These are phyloP conservation scores for Ascidia mentula DNA, from an alignment of 23 tunicate genomes.

Conservation along the genomic window DNA sequence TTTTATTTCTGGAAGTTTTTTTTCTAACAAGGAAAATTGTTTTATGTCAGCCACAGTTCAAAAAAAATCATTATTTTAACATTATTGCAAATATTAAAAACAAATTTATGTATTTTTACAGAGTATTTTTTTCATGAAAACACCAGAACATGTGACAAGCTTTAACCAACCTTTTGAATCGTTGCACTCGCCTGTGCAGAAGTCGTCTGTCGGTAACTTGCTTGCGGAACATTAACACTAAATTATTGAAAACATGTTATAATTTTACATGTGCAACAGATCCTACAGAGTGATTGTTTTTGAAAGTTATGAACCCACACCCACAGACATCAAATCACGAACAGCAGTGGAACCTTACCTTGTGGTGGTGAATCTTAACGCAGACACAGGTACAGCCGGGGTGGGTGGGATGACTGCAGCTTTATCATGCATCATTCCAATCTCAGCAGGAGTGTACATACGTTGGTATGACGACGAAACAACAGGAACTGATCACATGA, in stretches of 20 bases:
- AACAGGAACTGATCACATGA: neutral
- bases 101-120: too few species aligned
- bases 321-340: neutral
- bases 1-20: too few species aligned
- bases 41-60: too few species aligned
- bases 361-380: constrained; percentile 46
- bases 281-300: too few species aligned
- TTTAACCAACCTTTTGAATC: neutral
- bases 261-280: too few species aligned
- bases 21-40: too few species aligned
- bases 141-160: too few species aligned
- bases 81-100: too few species aligned
- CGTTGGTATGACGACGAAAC: neutral
- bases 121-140: too few species aligned
- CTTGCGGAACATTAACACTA: neutral
- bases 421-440: constrained; percentile 43
- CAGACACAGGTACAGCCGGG: constrained; percentile 49
- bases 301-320: neutral
- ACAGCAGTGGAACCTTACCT: constrained; percentile 18
- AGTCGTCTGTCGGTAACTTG: neutral
- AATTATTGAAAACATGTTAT: neutral
- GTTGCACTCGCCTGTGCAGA: neutral
- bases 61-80: too few species aligned
- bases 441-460: constrained; percentile 27
- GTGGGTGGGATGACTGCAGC: constrained; percentile 42